These are phyloP conservation scores for Dermochelys coriacea DNA, from an alignment of 2,797 vertebrate species.

Conservation along the genomic window DNA sequence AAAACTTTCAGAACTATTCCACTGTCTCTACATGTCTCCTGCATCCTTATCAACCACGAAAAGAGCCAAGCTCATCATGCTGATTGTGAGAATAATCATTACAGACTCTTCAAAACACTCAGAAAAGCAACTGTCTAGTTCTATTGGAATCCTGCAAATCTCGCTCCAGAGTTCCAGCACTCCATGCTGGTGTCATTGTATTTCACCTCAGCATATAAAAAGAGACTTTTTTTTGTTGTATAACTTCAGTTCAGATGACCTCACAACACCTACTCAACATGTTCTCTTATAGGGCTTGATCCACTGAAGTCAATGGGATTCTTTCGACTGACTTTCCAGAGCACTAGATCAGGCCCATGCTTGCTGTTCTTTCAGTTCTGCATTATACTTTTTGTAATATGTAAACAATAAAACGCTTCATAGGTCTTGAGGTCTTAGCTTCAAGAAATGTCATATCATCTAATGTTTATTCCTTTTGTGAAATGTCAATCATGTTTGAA, in stretches of 20 bases:
- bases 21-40: fast-evolving
- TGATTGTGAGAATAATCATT: neutral
- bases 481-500: slow-evolving; percentile 43
- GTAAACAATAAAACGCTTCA: neutral
- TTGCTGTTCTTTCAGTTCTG: neutral
- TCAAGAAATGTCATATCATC: slow-evolving; percentile 40
- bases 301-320: neutral
- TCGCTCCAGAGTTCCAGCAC: neutral
- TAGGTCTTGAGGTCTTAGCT: neutral
- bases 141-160: neutral
- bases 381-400: neutral
- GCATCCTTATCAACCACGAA: neutral
- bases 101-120: neutral
- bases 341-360: neutral
- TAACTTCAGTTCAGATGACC: neutral
- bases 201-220: neutral
- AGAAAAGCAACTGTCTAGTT: neutral
- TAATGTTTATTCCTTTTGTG: slow-evolving; percentile 17
- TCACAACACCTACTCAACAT: neutral
- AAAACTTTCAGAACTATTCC: neutral
- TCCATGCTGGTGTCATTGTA: neutral
- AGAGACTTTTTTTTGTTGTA: neutral
- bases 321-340: neutral
- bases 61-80: neutral
- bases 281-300: neutral